Percentiles rank a stretch among this genome's conserved stretches.
Conservation (phyloP, 1,140 invertebrate species). For the Achatina immaculata region DNA sequence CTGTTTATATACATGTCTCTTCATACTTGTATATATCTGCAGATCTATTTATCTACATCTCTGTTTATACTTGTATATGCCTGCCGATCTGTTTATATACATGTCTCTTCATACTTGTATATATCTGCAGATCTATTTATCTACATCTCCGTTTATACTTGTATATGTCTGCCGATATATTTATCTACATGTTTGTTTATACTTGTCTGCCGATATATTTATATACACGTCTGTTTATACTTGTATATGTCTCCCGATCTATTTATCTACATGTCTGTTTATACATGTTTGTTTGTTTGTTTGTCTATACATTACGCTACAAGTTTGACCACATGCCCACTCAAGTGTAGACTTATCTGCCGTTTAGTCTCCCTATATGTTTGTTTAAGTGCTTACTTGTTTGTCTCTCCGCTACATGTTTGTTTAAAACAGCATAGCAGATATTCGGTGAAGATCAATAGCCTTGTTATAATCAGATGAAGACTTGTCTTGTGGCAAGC, state of each 20-base stretch:
- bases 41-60: slow-evolving; percentile 5
- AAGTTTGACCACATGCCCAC: too few species aligned
- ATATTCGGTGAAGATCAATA: too few species aligned
- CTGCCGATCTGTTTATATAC: slow-evolving; percentile 12
- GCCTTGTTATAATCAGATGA: too few species aligned
- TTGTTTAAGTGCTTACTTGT: too few species aligned
- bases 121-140: background rate
- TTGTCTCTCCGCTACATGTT: too few species aligned
- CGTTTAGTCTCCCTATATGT: too few species aligned
- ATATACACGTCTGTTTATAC: background rate
- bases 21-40: too few species aligned
- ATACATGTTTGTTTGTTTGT: slow-evolving; percentile 4
- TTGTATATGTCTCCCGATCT: background rate
- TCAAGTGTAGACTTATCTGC: too few species aligned
- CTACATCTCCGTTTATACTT: background rate
- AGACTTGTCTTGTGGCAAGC: too few species aligned
- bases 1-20: too few species aligned
- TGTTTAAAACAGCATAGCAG: too few species aligned
- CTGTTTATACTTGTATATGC: slow-evolving; percentile 20
- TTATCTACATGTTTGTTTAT: background rate
- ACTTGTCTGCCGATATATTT: background rate
- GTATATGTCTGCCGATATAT: background rate
- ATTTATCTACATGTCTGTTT: background rate
- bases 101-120: slow-evolving; percentile 11
- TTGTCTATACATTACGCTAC: background rate